Percentiles rank a stretch among this genome's conserved stretches.
Conservation (phyloP, 23 tunicate genomes). For the Botrylloides violaceus region DNA sequence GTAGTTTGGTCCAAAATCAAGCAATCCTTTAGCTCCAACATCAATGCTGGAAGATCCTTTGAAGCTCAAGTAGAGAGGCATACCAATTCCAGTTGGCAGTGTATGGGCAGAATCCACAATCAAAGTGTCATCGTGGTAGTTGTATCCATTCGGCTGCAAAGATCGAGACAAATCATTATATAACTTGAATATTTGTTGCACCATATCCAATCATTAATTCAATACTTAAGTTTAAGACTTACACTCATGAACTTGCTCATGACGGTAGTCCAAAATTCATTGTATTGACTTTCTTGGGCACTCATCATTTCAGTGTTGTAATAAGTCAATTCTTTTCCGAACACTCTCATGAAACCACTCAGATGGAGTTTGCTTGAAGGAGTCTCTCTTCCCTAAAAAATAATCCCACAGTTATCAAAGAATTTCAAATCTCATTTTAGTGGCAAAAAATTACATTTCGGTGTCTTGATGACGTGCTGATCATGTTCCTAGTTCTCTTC, state of each 20-base stretch:
- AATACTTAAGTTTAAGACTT: too few species aligned
- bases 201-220: too few species aligned
- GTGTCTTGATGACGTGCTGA: not conserved
- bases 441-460: not conserved
- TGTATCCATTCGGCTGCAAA: constrained; percentile 48
- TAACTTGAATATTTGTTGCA: too few species aligned
- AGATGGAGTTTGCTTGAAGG: constrained; percentile 18
- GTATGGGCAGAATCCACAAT: constrained; percentile 52
- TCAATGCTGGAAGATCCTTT: constrained; percentile 89
- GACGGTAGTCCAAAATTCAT: not conserved
- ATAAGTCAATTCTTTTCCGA: constrained; percentile 85
- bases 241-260: constrained; percentile 19
- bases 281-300: not conserved
- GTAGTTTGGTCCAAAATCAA: constrained; percentile 39
- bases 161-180: too few species aligned
- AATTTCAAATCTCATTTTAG: too few species aligned
- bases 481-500: constrained; percentile 15
- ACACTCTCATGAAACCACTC: constrained; percentile 64
- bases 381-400: not conserved
- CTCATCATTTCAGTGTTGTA: constrained; percentile 37
- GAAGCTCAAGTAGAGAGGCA: constrained; percentile 68
- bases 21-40: constrained; percentile 40
- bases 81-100: constrained; percentile 78
- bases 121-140: constrained; percentile 77
- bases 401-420: too few species aligned